phyloP scores from a whole-genome alignment of 2,797 vertebrate species.

The Hafferia zeledoni region DNA sequence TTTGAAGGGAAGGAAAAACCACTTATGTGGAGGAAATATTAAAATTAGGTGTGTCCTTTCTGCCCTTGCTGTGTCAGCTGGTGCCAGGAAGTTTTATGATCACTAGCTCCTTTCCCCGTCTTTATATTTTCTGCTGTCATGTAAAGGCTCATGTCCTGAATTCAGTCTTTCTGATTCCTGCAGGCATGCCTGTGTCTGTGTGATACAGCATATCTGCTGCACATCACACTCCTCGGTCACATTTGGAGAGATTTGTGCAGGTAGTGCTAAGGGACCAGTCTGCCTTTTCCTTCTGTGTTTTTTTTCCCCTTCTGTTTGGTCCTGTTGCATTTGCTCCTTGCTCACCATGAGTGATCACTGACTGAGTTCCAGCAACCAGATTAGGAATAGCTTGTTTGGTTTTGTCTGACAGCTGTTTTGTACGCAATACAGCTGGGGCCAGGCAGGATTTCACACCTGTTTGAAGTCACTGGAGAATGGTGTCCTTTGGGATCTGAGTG shows the following conservation, averaged over 20 bases:
- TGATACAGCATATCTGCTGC: constrained; percentile 20
- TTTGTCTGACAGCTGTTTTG: neutral
- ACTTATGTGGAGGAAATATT: neutral
- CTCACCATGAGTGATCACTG: neutral
- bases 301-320: neutral
- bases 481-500: neutral
- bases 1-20: neutral
- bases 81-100: constrained; percentile 35
- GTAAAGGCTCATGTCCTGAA: neutral
- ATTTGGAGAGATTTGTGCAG: constrained; percentile 17
- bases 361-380: neutral
- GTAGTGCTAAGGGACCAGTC: neutral
- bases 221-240: neutral
- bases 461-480: neutral
- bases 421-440: neutral
- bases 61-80: constrained; percentile 3
- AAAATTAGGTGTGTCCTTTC: neutral
- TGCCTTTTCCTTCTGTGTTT: neutral
- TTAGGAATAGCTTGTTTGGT: neutral
- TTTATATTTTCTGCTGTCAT: constrained; percentile 30
- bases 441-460: constrained; percentile 11
- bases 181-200: constrained; percentile 17
- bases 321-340: neutral
- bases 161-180: constrained; percentile 1
- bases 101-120: neutral